Base-by-base conservation (phyloP, 1,140 invertebrate genomes). In the Zaprionus africanus region DNA sequence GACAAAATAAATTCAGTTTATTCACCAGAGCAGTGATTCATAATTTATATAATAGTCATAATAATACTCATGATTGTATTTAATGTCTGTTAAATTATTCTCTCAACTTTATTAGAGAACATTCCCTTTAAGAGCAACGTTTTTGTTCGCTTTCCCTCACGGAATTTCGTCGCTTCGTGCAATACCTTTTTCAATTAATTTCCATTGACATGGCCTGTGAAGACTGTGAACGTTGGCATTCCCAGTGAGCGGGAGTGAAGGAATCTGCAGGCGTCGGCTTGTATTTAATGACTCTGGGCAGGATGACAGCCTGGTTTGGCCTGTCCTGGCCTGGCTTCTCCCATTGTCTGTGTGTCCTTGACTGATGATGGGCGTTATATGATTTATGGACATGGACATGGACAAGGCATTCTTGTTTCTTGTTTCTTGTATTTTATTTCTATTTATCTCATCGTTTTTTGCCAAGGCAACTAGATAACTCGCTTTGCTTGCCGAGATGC, bases 281-380 rank as follows among this genome's bases (percentile, higher is more conserved):
- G 34, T 61, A 64, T 66, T 80, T 72, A 80, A 77, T 56, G 51
- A 62, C 77, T 64, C 70, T 70, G 57, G 59, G 26, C 54, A 65
- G 59, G 24, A 53, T 81, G 79, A 82, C 70, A 82, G 79, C 15
- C 28, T n/a, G 51, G 34, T 41, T 51, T 22, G 36, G 15, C 15
- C 41, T 17, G n/a, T n/a, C 41, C n/a, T 17, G 41, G 5, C 22
- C 28, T 43, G 49, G 53, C 31, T 49, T 53, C 43, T 61, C 62
- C 57, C 66, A 58, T 70, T 71, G 72, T 76, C 66, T 43, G 59
- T 64, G 36, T 64, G 67, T 57, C 66, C 69, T 81, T 84, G 82
- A 85, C 82, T 85, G 82, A 85, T 85, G 82, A 86, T 85, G 82
- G 63, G 63, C 67, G 56, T 41, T 43, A 36, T 82, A 85, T 85